phyloP scores from a whole-genome alignment of 2,888 invertebrate species.

The Polydrusus tereticollis region DNA sequence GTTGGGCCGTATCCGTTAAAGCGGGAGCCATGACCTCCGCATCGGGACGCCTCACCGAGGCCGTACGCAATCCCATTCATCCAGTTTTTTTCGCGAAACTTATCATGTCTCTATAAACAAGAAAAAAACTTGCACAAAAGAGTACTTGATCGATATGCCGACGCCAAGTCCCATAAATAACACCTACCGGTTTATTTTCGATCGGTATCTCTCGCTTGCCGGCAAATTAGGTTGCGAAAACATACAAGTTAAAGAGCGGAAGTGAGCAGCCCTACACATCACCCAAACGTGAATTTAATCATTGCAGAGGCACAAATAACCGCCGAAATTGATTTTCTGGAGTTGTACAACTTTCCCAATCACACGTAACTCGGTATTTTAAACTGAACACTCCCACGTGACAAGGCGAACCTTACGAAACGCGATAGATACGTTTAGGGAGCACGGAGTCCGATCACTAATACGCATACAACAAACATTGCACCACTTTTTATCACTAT shows the following conservation, averaged over 20 bases:
- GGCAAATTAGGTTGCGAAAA: slow-evolving; percentile 59
- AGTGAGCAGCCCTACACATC: slow-evolving; percentile 29
- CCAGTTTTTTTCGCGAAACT: slow-evolving; percentile 63
- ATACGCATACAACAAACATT: slow-evolving; percentile 66
- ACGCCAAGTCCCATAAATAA: slow-evolving; percentile 52
- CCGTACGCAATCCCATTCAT: slow-evolving; percentile 70
- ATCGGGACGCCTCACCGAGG: slow-evolving; percentile 73
- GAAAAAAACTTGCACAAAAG: slow-evolving; percentile 48
- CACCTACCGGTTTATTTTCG: slow-evolving; percentile 29
- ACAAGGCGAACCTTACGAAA: slow-evolving; percentile 63
- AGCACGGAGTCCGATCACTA: slow-evolving; percentile 56
- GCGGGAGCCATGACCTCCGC: slow-evolving; percentile 94
- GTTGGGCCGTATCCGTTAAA: slow-evolving; percentile 81
- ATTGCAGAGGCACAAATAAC: slow-evolving; percentile 7
- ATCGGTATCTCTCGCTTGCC: slow-evolving; percentile 51
- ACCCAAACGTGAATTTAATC: slow-evolving; percentile 18
- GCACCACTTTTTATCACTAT: slow-evolving; percentile 64
- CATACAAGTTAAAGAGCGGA: slow-evolving; percentile 49
- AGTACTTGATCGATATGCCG: slow-evolving; percentile 54
- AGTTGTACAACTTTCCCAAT: slow-evolving; percentile 37
- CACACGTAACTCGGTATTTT: slow-evolving; percentile 50
- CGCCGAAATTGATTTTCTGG: slow-evolving; percentile 32
- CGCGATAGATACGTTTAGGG: slow-evolving; percentile 54
- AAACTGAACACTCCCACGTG: slow-evolving; percentile 62
- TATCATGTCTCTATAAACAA: slow-evolving; percentile 55